Base-by-base conservation (phyloP, 2,888 invertebrate species). In the Andrena hattorfiana region DNA sequence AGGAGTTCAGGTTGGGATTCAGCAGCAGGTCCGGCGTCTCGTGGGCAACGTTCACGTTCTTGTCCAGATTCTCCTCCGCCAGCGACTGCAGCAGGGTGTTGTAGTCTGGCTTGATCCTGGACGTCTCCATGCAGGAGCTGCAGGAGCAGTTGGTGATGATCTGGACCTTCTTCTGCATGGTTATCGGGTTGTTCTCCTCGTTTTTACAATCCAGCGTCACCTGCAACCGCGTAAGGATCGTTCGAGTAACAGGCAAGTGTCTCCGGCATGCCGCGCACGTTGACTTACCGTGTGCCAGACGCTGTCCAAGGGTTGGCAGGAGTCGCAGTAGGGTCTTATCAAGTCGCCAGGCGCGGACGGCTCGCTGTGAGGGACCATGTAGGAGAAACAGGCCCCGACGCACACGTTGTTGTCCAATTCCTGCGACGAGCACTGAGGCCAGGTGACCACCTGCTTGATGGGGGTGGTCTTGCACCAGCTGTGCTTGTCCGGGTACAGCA, bases 361-460 rank as follows among this genome's bases (percentile, higher is more conserved):
- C 86, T 96, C 95, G 32, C 96, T 96, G 88, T 95, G 95, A 1
- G 96, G 96, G 77, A 96, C 96, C 92, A 96, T 96, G 93, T 96
- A 96, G 85, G 96, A 96, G 93, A 96, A 96, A 91, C 96, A 96
- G 2, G 96, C 96, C 3, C 96, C 96, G 16, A 96, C 96, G 91
- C 96, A 96, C 4, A 96, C 96, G 90, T 96, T 96, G 92, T 96
- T 96, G 92, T 96, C 96, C 85, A 96, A 95, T 84, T 96, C 96
- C 86, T 95, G 95, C 0, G 96, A 95, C 83, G 95, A 95, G 90
- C 96, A 96, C 72, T 96, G 96, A 1, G 96, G 95, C 92, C 95
- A 95, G n/a, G 95, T 95, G 51, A 96, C 96, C 28, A 96, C 95
- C 92, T 96, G 96, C 90, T 96, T 96, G 84, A 96, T 96, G 5